Conservation (phyloP, 2,888 invertebrate species). For the Caenorhabditis sulstoni region DNA sequence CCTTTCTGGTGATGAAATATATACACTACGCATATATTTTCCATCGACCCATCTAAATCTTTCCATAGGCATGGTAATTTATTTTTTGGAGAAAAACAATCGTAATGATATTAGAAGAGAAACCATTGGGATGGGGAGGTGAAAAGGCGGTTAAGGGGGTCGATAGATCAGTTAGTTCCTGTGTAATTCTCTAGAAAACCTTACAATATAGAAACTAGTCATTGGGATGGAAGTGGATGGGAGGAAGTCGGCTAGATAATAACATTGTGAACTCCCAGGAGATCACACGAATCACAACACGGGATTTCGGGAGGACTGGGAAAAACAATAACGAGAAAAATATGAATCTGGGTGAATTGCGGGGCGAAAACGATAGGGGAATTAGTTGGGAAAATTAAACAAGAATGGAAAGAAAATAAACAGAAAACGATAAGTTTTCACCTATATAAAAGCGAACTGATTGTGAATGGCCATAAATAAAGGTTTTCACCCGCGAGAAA, state of each 20-base stretch:
- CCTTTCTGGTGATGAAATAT: too few relatives aligned
- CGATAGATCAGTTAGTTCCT: slow-evolving; percentile 1
- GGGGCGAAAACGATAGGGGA: neutral
- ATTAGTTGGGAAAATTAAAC: neutral
- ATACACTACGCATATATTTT: too few relatives aligned
- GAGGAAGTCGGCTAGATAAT: neutral
- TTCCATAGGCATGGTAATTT: too few relatives aligned
- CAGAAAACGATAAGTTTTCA: slow-evolving; percentile 1
- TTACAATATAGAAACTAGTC: neutral
- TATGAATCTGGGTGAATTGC: neutral
- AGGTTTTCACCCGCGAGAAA: slow-evolving; percentile 11
- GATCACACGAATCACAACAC: slow-evolving; percentile 35
- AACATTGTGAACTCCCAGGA: slow-evolving; percentile 6
- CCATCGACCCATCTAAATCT: too few relatives aligned
- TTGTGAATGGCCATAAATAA: slow-evolving; percentile 22
- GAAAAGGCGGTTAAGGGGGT: neutral
- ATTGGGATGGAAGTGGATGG: slow-evolving; percentile 12
- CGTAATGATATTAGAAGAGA: neutral
- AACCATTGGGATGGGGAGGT: neutral
- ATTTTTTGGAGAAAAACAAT: too few relatives aligned
- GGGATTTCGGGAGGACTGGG: neutral
- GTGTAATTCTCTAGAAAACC: neutral
- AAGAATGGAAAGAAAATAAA: slow-evolving; percentile 11
- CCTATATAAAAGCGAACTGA: slow-evolving; percentile 30
- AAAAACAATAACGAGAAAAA: neutral